These are phyloP conservation scores for Neodontobutis hainanensis DNA, from an alignment of 2,113 vertebrate species.

Conservation along the genomic window DNA sequence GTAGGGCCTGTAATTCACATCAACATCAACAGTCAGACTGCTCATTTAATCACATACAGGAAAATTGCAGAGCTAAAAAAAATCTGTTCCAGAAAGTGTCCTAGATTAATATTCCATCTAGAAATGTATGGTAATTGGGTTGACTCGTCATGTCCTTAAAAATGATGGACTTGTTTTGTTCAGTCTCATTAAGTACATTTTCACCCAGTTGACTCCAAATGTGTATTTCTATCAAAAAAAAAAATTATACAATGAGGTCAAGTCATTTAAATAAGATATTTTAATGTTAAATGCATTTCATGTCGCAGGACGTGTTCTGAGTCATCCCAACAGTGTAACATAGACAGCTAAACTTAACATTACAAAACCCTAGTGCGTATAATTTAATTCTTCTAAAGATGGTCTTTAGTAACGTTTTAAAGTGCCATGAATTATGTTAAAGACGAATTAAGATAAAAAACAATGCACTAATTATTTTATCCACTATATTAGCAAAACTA, in stretches of 20 bases:
- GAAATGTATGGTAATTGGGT: conserved; percentile 33
- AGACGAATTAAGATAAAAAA: too few relatives aligned
- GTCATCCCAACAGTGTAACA: too few relatives aligned
- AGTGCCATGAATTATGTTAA: too few relatives aligned
- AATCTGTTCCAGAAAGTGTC: conserved; percentile 24
- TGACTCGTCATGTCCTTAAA: conserved; percentile 36
- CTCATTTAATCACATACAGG: conserved; percentile 58
- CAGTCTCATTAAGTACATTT: conserved; percentile 28
- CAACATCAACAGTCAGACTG: conserved; percentile 22
- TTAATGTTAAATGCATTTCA: background rate
- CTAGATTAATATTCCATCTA: conserved; percentile 30
- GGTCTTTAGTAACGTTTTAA: too few relatives aligned
- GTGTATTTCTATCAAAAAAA: conserved; percentile 25
- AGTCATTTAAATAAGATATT: background rate
- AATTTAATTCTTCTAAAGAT: too few relatives aligned
- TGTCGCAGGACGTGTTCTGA: too few relatives aligned
- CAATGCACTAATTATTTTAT: too few relatives aligned
- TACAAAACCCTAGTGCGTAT: too few relatives aligned
- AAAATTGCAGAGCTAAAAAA: conserved; percentile 35
- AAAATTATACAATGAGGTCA: background rate
- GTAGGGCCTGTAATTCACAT: conserved; percentile 60
- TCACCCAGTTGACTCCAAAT: conserved; percentile 21
- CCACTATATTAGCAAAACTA: too few relatives aligned
- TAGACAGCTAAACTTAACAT: too few relatives aligned
- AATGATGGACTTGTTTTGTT: conserved; percentile 46